Percentiles rank a stretch among this genome's conserved stretches.
Evolutionary conservation across 2,888 invertebrate genomes (phyloP).

Genomic region (Zaprionus bogoriensis): DNA sequence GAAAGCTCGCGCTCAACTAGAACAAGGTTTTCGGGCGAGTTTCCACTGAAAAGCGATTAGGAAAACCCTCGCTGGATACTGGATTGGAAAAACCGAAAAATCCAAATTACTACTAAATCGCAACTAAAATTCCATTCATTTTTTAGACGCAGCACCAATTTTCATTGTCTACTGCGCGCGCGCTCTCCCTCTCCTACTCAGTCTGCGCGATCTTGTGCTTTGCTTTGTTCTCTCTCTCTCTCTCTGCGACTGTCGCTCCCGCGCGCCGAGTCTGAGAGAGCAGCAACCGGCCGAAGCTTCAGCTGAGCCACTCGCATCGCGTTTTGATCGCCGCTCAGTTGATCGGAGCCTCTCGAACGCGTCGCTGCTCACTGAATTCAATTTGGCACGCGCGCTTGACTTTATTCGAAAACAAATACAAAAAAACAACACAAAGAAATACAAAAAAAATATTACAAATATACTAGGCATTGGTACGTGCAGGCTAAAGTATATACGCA

Average conservation of each 20-base stretch:
- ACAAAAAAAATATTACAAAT: constrained; percentile 8
- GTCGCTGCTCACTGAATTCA: constrained; percentile 52
- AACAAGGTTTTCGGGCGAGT: constrained; percentile 30
- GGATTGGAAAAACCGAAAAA: no score
- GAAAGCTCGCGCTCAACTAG: constrained; percentile 22
- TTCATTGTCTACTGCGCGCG: neutral
- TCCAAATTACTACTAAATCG: neutral
- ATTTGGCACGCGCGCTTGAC: constrained; percentile 37
- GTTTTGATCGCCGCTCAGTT: constrained; percentile 70
- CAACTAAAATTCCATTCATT: constrained; percentile 3
- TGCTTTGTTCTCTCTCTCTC: neutral
- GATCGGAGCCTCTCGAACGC: constrained; percentile 73
- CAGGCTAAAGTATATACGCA: constrained; percentile 16
- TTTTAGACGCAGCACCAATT: constrained; percentile 12
- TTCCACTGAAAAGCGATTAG: no score
- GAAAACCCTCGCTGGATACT: neutral
- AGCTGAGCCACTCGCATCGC: constrained; percentile 43
- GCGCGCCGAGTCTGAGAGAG: neutral
- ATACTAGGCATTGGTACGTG: neutral
- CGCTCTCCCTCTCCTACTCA: neutral
- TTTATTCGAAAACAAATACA: neutral
- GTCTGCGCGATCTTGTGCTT: neutral
- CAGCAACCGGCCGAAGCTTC: constrained; percentile 21
- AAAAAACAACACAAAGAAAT: constrained; percentile 3
- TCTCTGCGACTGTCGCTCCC: neutral